Evolutionary conservation across 2,797 vertebrate genomes (phyloP).

Genomic region (Salarias fasciatus): DNA sequence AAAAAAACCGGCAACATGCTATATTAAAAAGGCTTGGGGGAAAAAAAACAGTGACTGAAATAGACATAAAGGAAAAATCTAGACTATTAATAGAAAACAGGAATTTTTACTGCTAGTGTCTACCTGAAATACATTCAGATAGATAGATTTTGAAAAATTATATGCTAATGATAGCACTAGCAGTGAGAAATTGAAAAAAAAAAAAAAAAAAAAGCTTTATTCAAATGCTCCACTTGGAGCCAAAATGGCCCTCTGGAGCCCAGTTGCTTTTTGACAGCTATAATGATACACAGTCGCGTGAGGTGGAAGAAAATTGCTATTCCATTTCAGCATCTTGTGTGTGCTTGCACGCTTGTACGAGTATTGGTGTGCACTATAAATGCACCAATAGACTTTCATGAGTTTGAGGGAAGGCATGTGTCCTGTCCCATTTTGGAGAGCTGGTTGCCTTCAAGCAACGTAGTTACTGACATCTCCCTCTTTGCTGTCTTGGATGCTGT

Average conservation of each 20-base stretch:
- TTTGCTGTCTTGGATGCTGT: slow-evolving; percentile 74
- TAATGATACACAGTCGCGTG: slow-evolving; percentile 64
- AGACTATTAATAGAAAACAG: background rate
- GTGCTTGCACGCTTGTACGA: slow-evolving; percentile 18
- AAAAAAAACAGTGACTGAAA: background rate
- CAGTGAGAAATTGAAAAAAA: slow-evolving; percentile 19
- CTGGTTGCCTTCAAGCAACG: slow-evolving; percentile 74
- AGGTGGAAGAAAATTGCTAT: slow-evolving; percentile 66
- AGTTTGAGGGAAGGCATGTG: slow-evolving; percentile 26
- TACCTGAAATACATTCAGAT: slow-evolving; percentile 24
- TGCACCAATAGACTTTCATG: slow-evolving; percentile 40
- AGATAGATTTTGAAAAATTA: background rate
- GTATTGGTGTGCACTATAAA: slow-evolving; percentile 31
- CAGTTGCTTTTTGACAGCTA: slow-evolving; percentile 58
- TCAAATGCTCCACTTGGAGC: slow-evolving; percentile 33
- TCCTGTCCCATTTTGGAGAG: slow-evolving; percentile 64
- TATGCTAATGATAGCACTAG: background rate
- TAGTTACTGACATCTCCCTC: slow-evolving; percentile 76
- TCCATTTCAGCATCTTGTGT: slow-evolving; percentile 50
- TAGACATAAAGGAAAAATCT: background rate
- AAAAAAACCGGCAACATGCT: background rate
- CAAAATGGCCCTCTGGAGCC: slow-evolving; percentile 33
- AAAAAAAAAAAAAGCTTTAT: slow-evolving; percentile 28
- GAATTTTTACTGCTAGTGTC: background rate
- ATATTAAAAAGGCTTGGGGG: background rate